These are phyloP conservation scores for Myotis myotis DNA, from an alignment of 2,797 vertebrate genomes.

Conservation along the genomic window DNA sequence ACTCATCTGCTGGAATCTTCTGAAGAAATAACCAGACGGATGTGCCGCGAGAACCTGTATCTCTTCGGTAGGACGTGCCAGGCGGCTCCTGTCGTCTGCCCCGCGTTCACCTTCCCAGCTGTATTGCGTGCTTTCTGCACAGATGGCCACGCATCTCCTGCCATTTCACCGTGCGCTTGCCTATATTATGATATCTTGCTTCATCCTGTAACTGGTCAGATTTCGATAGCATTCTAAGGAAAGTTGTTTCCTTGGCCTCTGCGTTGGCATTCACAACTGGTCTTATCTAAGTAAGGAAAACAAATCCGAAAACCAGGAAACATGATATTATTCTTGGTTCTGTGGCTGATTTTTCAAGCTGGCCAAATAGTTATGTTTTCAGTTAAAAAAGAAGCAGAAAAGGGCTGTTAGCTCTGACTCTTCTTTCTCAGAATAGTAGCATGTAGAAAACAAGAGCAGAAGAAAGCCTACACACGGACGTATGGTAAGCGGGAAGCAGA, in stretches of 20 bases:
- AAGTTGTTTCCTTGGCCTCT: constrained; percentile 30
- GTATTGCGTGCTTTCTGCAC: background rate
- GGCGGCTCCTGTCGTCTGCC: background rate
- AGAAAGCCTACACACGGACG: background rate
- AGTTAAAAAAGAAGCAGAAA: background rate
- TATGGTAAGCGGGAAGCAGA: background rate
- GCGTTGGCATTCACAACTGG: constrained; percentile 17
- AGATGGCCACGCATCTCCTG: background rate
- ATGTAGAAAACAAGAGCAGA: background rate
- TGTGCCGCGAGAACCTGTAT: background rate
- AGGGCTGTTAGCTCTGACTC: background rate
- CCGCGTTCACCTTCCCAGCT: background rate
- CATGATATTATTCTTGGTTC: constrained; percentile 60
- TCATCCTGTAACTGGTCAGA: background rate
- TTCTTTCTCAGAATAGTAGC: constrained; percentile 23
- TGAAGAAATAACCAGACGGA: background rate
- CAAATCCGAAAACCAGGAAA: constrained; percentile 58
- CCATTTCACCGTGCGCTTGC: background rate
- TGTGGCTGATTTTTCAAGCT: constrained; percentile 36
- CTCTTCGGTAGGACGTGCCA: background rate
- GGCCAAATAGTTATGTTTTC: constrained; percentile 61
- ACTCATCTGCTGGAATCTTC: background rate
- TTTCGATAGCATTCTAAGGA: background rate
- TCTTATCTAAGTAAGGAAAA: constrained; percentile 55
- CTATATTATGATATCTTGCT: background rate